These are phyloP conservation scores for Brachionus calyciflorus DNA, from an alignment of 1,140 invertebrate species.

Conservation along the genomic window DNA sequence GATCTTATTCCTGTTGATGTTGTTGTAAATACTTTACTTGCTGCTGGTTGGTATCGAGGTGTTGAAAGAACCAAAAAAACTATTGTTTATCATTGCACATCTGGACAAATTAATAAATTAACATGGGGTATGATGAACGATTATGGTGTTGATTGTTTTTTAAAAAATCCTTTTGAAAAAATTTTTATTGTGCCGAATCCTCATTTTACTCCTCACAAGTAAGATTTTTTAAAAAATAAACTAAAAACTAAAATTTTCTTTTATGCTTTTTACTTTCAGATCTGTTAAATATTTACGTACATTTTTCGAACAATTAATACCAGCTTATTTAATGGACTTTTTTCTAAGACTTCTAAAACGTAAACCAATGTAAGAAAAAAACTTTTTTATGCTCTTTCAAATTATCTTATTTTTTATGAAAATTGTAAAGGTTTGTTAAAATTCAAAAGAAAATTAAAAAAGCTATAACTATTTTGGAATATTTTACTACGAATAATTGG, in stretches of 20 bases:
- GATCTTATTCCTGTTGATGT: conserved; percentile 93
- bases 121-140: conserved; percentile 48
- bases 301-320: conserved; percentile 55
- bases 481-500: conserved; percentile 79
- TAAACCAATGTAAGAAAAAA: conserved; percentile 49
- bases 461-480: conserved; percentile 71
- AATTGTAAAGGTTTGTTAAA: conserved; percentile 69
- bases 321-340: conserved; percentile 58
- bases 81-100: conserved; percentile 47
- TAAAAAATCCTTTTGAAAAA: conserved; percentile 56
- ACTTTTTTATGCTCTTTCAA: background rate
- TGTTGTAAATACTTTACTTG: conserved; percentile 80
- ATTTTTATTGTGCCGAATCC: conserved; percentile 56
- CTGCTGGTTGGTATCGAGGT: conserved; percentile 73
- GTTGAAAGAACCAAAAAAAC: conserved; percentile 61
- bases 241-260: background rate
- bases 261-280: conserved; percentile 45
- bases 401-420: background rate
- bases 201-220: conserved; percentile 51
- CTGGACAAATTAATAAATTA: conserved; percentile 47
- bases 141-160: conserved; percentile 51
- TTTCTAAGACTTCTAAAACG: conserved; percentile 53
- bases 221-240: background rate
- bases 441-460: conserved; percentile 76
- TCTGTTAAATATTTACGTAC: conserved; percentile 49